Conservation (phyloP, 2,888 invertebrate species). For the Lissonota sp. region DNA sequence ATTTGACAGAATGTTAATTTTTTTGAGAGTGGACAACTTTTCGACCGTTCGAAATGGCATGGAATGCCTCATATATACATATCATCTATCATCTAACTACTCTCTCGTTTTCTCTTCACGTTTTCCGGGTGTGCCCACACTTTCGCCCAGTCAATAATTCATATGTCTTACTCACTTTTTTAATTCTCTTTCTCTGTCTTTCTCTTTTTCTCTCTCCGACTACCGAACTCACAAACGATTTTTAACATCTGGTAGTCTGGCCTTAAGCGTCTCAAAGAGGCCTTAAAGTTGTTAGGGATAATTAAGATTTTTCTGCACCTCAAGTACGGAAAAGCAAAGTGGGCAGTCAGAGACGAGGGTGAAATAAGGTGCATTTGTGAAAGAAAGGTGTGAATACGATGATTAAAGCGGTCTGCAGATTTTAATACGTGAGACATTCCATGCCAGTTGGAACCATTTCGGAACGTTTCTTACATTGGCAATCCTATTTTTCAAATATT, state of each 20-base stretch:
- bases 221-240: neutral
- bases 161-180: conserved; percentile 18
- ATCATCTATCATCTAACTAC: conserved; percentile 24
- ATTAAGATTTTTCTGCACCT: conserved; percentile 58
- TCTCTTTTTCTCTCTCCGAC: conserved; percentile 8
- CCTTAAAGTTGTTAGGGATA: conserved; percentile 59
- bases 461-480: neutral
- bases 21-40: no score
- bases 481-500: neutral
- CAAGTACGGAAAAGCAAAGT: conserved; percentile 53
- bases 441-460: neutral
- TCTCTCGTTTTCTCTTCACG: conserved; percentile 24
- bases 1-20: no score
- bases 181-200: conserved; percentile 38
- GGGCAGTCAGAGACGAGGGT: conserved; percentile 12
- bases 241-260: conserved; percentile 5
- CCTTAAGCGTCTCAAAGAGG: conserved; percentile 36
- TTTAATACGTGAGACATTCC: conserved; percentile 5
- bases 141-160: conserved; percentile 55
- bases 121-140: conserved; percentile 34
- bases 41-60: no score
- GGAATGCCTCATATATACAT: conserved; percentile 15
- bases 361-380: conserved; percentile 13
- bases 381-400: conserved; percentile 24
- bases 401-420: conserved; percentile 22